Evolutionary conservation across 2,888 invertebrate genomes (phyloP), one percentile per base, ranked within the genome.

Genomic region (Chaetogeoica ovagalla): DNA sequence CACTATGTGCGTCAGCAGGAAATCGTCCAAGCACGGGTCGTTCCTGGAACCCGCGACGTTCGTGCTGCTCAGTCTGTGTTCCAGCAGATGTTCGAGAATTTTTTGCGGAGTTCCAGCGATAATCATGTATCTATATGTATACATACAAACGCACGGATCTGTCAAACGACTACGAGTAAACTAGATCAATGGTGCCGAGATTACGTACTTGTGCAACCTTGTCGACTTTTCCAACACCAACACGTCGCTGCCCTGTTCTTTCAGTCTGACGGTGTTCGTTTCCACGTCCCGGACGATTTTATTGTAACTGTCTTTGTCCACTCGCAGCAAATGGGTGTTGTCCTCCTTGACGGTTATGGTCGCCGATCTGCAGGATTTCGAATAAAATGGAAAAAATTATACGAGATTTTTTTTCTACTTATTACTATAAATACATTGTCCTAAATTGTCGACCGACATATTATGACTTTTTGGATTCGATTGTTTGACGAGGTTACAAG

Each of bases 91-190:
- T 86, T 95, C 94, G 84, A 95, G 86, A 91, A 94, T 94, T 87
- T 95, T 94, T 85, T 92, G 91, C 65, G 94, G 92, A 81, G 93
- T 93, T 76, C 94, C 94, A 82, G 94, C 93, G 92, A 94, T 93
- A 84, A 94, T 93, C 84, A 93, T 93, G 86, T 94, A 94, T 87
- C 92, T 92, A 11, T 15, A 11, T 13, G 48, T 15, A 11, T 13
- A n/a, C n/a, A 15, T 13, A 11, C 43, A 48, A 48, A 48, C 39
- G 39, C 8, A 48, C 11, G 48, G 9, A 11, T 15, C 48, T 9
- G 48, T 48, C 13, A 15, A 11, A 48, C 48, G 1, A 11, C 11
- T 48, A 72, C 8, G n/a, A n/a, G 4, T 11, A 17, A 48, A 52
- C 9, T 30, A 43, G 43, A 43, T 3, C 2, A 43, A 30, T 4